phyloP scores from a whole-genome alignment of 1,140 invertebrate species.

The Diachasma alloeum region DNA sequence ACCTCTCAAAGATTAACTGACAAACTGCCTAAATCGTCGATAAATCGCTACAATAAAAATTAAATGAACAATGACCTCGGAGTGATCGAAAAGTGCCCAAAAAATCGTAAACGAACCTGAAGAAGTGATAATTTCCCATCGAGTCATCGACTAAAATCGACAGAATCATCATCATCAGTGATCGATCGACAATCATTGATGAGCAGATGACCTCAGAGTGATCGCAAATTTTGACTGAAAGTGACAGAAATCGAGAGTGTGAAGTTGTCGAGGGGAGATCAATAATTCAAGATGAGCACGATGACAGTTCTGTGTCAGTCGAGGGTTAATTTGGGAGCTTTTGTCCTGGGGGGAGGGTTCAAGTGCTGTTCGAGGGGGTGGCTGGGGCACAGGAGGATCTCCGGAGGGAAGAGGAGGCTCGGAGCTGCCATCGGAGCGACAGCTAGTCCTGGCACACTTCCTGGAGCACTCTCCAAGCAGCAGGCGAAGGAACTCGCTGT shows the following conservation, averaged over 20 bases:
- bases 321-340: neutral
- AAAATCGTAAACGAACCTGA: no score
- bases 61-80: no score
- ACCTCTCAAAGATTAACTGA: no score
- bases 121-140: no score
- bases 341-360: neutral
- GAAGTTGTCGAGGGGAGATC: neutral
- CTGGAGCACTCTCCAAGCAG: constrained; percentile 69
- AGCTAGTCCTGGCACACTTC: neutral
- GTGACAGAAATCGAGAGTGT: neutral
- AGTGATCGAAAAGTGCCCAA: no score
- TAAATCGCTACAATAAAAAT: no score
- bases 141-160: no score
- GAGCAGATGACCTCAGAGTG: no score
- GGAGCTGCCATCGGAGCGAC: constrained; percentile 17
- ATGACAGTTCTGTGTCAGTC: neutral
- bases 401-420: neutral
- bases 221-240: no score
- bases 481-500: constrained; percentile 75
- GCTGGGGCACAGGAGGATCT: neutral
- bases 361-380: neutral
- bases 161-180: no score
- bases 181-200: no score
- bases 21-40: no score
- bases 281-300: neutral